These are phyloP conservation scores for Aphelinus certus DNA, from an alignment of 1,140 invertebrate genomes.

Conservation along the genomic window DNA sequence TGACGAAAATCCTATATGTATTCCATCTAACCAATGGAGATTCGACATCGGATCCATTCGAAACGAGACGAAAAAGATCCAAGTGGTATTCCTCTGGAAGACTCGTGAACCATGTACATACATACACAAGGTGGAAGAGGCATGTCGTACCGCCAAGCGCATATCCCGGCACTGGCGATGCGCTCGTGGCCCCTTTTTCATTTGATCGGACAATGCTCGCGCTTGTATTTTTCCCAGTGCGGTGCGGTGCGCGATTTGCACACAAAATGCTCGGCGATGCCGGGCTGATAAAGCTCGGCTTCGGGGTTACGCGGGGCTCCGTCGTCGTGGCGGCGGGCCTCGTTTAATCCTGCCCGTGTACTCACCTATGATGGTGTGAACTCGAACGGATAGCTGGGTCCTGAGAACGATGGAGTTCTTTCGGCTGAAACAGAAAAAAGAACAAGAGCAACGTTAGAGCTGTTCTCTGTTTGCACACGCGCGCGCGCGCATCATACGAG, in stretches of 20 bases:
- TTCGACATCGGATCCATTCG: too few species aligned
- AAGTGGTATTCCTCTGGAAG: too few species aligned
- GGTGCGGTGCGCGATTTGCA: background rate
- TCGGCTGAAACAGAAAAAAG: constrained; percentile 79
- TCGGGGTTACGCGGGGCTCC: background rate
- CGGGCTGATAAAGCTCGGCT: background rate
- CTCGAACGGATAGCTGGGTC: constrained; percentile 95
- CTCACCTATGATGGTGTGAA: constrained; percentile 98
- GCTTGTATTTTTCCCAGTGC: too few species aligned
- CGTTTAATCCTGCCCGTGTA: constrained; percentile 38
- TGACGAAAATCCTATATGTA: too few species aligned
- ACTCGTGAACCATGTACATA: too few species aligned
- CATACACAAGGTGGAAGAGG: too few species aligned
- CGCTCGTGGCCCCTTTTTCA: too few species aligned
- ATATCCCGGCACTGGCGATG: too few species aligned
- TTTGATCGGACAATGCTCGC: too few species aligned
- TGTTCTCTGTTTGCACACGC: background rate
- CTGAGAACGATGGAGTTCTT: constrained; percentile 96
- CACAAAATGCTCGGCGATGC: constrained; percentile 1
- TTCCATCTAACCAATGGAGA: too few species aligned
- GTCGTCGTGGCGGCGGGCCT: background rate
- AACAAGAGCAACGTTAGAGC: constrained; percentile 40
- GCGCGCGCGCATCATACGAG: background rate
- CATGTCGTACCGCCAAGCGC: too few species aligned
- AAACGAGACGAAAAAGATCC: too few species aligned